phyloP scores from a whole-genome alignment of 2,113 vertebrate genomes.

The Phrynocephalus versicolor region DNA sequence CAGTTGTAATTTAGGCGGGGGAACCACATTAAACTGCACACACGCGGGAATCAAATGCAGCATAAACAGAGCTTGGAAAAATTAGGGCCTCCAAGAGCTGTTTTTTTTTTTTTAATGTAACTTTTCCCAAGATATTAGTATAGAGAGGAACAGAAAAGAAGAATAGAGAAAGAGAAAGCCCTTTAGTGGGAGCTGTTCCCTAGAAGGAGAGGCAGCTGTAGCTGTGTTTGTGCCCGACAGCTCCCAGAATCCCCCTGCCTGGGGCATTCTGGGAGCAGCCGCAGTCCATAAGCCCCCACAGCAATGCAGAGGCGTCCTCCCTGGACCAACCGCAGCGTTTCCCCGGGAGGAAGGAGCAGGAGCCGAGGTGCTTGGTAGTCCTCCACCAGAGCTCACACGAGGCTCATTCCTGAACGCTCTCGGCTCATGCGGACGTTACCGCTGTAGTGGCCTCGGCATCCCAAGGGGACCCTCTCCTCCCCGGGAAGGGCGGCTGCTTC shows the following conservation, averaged over 20 bases:
- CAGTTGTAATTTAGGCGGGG: background rate
- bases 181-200: background rate
- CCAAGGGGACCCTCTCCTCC: background rate
- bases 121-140: too few species aligned
- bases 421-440: constrained; percentile 1
- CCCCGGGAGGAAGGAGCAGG: background rate
- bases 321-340: background rate
- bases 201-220: too few species aligned
- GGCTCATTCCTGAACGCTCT: background rate
- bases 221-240: too few species aligned
- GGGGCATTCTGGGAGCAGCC: background rate
- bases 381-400: background rate
- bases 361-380: background rate
- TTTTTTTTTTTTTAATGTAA: too few species aligned
- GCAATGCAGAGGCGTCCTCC: too few species aligned
- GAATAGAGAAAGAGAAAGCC: background rate
- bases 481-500: background rate
- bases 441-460: constrained; percentile 8
- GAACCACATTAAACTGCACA: background rate
- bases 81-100: background rate
- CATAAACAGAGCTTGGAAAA: background rate
- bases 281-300: background rate
- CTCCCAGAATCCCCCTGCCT: background rate
- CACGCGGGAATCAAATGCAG: too few species aligned
- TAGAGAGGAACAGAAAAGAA: too few species aligned